phyloP scores from a whole-genome alignment of 2,888 invertebrate species.

The Prenolepis imparis region DNA sequence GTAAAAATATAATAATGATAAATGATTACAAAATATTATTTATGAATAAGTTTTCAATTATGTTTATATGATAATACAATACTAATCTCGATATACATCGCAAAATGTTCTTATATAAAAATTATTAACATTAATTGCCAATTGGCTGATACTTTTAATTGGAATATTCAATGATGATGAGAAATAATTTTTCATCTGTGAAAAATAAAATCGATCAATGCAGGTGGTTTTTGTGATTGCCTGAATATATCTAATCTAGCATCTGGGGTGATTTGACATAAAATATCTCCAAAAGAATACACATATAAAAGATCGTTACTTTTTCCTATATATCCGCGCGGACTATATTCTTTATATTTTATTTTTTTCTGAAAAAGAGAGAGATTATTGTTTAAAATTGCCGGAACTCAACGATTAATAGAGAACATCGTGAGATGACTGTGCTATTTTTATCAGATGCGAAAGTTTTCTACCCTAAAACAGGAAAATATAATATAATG shows the following conservation, averaged over 20 bases:
- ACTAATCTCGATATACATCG: neutral
- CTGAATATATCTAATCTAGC: neutral
- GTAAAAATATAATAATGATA: neutral
- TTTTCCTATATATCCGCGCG: constrained; percentile 9
- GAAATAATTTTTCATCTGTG: neutral
- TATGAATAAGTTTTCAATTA: neutral
- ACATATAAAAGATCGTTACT: neutral
- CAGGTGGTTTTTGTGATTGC: neutral
- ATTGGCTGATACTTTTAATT: neutral
- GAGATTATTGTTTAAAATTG: neutral
- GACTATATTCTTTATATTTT: neutral
- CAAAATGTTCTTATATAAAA: neutral
- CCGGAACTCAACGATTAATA: constrained; percentile 61
- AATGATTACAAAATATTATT: neutral
- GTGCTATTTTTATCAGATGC: constrained; percentile 55
- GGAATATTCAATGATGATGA: neutral
- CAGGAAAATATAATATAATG: constrained; percentile 10
- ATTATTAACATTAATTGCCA: neutral
- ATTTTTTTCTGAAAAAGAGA: constrained; percentile 10
- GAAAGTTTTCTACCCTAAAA: constrained; percentile 39
- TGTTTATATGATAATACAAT: neutral
- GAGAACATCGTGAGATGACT: constrained; percentile 52
- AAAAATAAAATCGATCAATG: neutral
- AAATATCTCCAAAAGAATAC: neutral
- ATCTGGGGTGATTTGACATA: neutral